phyloP scores from a whole-genome alignment of 2,113 vertebrate genomes.

The Daphoenositta chrysoptera region DNA sequence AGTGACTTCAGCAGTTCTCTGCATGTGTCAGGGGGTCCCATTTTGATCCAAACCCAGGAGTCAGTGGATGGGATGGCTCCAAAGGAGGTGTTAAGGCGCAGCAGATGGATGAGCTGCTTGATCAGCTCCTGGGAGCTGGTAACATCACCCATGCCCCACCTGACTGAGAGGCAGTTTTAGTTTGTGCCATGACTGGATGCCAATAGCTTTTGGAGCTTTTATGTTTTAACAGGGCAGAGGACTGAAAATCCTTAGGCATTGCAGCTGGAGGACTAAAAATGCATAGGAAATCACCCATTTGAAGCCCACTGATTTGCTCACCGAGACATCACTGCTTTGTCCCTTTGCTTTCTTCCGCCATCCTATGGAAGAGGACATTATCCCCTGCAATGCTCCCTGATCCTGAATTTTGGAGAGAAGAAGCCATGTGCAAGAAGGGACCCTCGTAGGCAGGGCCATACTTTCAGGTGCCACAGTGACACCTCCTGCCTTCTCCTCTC shows the following conservation, averaged over 20 bases:
- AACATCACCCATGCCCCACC: rapidly evolving
- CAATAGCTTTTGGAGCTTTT: neutral
- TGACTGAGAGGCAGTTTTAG: neutral
- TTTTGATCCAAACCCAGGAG: neutral
- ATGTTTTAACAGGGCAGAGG: neutral
- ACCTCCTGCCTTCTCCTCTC: neutral
- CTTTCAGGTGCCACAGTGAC: too few relatives aligned
- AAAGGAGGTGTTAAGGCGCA: neutral
- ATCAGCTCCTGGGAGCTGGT: neutral
- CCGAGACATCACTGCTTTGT: neutral
- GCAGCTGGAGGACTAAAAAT: neutral
- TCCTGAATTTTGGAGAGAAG: neutral
- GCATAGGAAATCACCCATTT: neutral
- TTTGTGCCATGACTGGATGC: neutral
- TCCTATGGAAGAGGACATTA: neutral
- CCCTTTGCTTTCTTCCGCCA: neutral
- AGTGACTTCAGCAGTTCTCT: neutral
- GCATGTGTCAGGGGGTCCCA: neutral
- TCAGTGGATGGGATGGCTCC: neutral
- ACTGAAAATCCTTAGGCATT: neutral
- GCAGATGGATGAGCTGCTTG: neutral
- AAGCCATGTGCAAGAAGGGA: neutral
- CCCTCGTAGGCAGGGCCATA: neutral
- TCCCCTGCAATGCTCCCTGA: neutral
- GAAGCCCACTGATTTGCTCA: neutral